Conservation (phyloP, 2,797 vertebrate genomes). For the Martes flavigula region DNA sequence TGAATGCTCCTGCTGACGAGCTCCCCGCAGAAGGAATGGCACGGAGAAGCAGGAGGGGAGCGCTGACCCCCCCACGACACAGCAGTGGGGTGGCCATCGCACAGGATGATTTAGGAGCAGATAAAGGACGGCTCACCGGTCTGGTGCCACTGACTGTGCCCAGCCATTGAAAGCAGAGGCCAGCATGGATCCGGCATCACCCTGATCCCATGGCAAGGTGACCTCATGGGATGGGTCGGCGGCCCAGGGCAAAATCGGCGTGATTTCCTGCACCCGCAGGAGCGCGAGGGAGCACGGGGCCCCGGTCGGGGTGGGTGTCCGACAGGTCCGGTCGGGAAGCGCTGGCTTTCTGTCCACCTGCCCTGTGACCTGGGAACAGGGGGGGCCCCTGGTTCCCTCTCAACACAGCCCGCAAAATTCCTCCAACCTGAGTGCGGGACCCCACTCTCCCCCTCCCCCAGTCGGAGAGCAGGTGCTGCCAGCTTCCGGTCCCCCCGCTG, state of each 20-base stretch:
- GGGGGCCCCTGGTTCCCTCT: too few species aligned
- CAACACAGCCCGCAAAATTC: background rate
- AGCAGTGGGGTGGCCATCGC: background rate
- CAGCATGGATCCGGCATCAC: background rate
- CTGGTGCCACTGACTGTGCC: background rate
- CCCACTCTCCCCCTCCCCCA: background rate
- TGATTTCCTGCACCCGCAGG: background rate
- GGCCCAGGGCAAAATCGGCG: background rate
- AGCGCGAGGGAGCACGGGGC: background rate
- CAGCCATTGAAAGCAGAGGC: too few species aligned
- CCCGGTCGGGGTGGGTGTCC: too few species aligned
- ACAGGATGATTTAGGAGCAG: background rate
- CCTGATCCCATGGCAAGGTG: background rate
- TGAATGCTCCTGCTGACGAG: background rate
- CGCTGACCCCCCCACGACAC: rapidly evolving
- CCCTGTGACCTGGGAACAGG: too few species aligned
- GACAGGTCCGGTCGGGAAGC: background rate
- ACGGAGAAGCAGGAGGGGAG: too few species aligned
- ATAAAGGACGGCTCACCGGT: background rate
- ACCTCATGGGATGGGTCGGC: background rate
- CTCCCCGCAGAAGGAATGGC: background rate
- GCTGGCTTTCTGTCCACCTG: background rate
- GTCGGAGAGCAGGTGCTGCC: background rate
- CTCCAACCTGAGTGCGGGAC: too few species aligned
- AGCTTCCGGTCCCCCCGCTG: background rate